Base-by-base conservation (phyloP, 2,888 invertebrate genomes). In the Theodoxus fluviatilis region DNA sequence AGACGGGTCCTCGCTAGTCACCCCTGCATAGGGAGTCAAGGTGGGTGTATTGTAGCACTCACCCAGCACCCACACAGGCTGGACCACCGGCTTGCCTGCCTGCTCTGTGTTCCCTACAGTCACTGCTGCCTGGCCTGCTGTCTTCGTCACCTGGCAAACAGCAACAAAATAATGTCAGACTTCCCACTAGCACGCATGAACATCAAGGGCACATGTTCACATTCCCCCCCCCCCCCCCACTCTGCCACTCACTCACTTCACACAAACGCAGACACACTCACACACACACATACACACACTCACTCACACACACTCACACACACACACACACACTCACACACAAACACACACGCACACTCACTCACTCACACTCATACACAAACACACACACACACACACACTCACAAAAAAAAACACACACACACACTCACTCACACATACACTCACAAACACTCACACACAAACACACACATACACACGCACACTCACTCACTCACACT, bases 291-390 rank as follows among this genome's bases (percentile, higher is more conserved):
- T 7, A 37, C 63, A 63, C 38, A 63, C 63, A 63, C n/a, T 38
- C n/a, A 63, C n/a, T 38, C 63, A 63, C 38, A 37, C 63, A 37
- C 63, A 63, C 38, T 25, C 7, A 63, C 37, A 63, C n/a, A 63
- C 37, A 37, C n/a, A 63, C 37, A 63, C 63, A 63, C 7, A 63
- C 22, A 63, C 22, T 28, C 38, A 25, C 7, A 64, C 40, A 40
- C 25, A 40, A 25, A 33, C 12, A 40, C 28, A 25, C 40, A 64
- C 28, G 43, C 64, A 64, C 28, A 64, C 40, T 40, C 28, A 40
- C 64, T 40, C 28, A 40, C 64, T 40, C 28, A 64, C 40, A 40
- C 9, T 40, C 64, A 64, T 31, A 40, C 40, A 64, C 40, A 25
- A 38, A 64, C 40, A 40, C 64, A 64, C 25, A 40, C 28, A 64